Evolutionary conservation across 1,140 invertebrate species (phyloP), one percentile per base, ranked within the genome.

Genomic region (Chelonus insularis): DNA sequence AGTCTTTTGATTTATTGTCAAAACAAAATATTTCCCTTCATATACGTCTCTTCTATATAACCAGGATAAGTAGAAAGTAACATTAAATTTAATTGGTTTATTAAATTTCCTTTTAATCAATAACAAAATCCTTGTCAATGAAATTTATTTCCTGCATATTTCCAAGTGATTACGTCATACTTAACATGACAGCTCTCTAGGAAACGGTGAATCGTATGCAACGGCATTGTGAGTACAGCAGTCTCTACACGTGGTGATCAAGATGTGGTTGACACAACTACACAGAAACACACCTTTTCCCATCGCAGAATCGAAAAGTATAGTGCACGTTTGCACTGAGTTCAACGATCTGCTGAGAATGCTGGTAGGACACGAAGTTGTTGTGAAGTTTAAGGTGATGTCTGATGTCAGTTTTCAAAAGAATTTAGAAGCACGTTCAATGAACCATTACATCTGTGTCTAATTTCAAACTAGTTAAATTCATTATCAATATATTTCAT

Each of bases 291-390:
- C 39, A 23, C 23, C 23, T 23, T 25, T 34, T 58, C 32, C 45
- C 29, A 47, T 48, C 43, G 29, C 4, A 25, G 4, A 34, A 52
- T 32, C 25, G 29, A 29, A 39, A n/a, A n/a, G n/a, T n/a, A n/a
- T n/a, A 47, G 41, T 47, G 43, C 23, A 47, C n/a, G n/a, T 47
- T 45, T 58, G 41, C 23, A 41, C 23, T 12, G 29, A 58, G 56
- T 58, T 58, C 56, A 58, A 48, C 23, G 56, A 58, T n/a, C 43
- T 14, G 23, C 5, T 34, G 56, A 34, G 56, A 58, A 58, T 58
- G 56, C 43, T 45, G 43, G 41, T 47, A 58, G 56, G 41, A 45
- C 39, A 58, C 56, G 48, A 14, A 20, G 41, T 21, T 41, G 23
- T 47, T 58, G 45, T 12, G 41, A 58, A 43, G 29, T 23, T 47